Percentiles rank a stretch among this genome's conserved stretches.
These are phyloP conservation scores for Folsomia candida DNA, from an alignment of 2,888 invertebrate genomes.

Conservation along the genomic window DNA sequence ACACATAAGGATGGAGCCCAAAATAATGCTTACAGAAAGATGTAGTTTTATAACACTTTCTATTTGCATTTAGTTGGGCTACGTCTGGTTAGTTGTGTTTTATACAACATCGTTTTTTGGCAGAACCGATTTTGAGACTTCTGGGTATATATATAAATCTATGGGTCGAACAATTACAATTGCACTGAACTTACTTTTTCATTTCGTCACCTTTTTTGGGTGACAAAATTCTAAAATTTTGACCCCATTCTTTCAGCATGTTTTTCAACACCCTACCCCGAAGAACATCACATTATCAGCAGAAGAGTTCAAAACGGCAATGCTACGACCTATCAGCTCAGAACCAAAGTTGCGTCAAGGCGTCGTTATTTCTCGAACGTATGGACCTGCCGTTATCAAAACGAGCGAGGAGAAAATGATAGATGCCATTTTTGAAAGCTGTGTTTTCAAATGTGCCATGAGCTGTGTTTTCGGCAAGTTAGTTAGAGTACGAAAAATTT, in stretches of 20 bases:
- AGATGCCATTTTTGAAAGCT: constrained; percentile 84
- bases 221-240: not conserved
- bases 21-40: too few relatives aligned
- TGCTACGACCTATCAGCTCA: constrained; percentile 30
- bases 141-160: too few relatives aligned
- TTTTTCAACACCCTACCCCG: not conserved
- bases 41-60: too few relatives aligned
- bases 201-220: too few relatives aligned
- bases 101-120: too few relatives aligned
- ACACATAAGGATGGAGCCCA: too few relatives aligned
- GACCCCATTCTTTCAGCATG: not conserved
- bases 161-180: too few relatives aligned
- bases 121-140: too few relatives aligned
- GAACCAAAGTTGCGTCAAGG: constrained; percentile 61
- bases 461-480: constrained; percentile 85
- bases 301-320: constrained; percentile 34
- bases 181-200: too few relatives aligned
- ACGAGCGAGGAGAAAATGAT: constrained; percentile 84
- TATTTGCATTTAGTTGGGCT: too few relatives aligned
- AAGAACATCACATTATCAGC: constrained; percentile 20
- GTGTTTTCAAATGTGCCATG: constrained; percentile 85
- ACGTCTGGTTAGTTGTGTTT: too few relatives aligned
- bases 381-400: constrained; percentile 77
- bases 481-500: too few relatives aligned
- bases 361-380: constrained; percentile 73